A percentile compares a stretch with the other conserved stretches of the same genome.
Conservation (phyloP, 2,797 vertebrate genomes). For the Phrynocephalus forsythii region DNA sequence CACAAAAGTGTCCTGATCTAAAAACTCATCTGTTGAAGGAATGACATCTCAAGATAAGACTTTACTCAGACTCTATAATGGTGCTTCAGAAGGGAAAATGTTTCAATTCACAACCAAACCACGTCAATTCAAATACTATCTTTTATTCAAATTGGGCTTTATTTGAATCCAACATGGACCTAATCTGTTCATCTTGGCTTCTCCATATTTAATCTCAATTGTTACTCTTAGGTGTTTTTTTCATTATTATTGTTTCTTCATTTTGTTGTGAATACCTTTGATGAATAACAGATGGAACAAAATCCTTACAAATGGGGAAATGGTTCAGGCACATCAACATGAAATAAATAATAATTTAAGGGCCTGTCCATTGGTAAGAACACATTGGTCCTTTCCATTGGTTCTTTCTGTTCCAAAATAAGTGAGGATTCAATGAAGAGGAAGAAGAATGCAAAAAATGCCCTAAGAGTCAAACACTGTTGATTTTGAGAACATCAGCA, state of each 20-base stretch:
- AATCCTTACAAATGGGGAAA: too few species aligned
- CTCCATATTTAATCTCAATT: background rate
- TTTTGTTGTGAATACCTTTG: too few species aligned
- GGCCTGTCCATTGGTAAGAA: too few species aligned
- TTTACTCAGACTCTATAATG: background rate
- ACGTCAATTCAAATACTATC: background rate
- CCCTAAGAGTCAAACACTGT: background rate
- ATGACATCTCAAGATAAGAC: background rate
- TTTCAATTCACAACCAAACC: background rate
- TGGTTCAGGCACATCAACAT: too few species aligned
- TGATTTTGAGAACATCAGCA: background rate
- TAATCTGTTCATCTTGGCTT: background rate
- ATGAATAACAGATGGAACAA: too few species aligned
- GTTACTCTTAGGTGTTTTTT: background rate
- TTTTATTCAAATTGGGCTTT: background rate
- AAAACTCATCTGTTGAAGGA: background rate
- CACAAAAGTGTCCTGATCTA: background rate
- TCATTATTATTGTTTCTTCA: background rate
- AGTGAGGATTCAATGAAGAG: too few species aligned
- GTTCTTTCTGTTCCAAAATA: background rate
- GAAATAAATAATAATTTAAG: too few species aligned
- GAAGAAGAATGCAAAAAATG: too few species aligned
- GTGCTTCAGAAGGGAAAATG: background rate
- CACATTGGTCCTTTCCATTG: background rate
- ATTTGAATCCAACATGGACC: background rate